Conservation (phyloP, 2,888 invertebrate genomes). For the Enchytraeus crypticus region DNA sequence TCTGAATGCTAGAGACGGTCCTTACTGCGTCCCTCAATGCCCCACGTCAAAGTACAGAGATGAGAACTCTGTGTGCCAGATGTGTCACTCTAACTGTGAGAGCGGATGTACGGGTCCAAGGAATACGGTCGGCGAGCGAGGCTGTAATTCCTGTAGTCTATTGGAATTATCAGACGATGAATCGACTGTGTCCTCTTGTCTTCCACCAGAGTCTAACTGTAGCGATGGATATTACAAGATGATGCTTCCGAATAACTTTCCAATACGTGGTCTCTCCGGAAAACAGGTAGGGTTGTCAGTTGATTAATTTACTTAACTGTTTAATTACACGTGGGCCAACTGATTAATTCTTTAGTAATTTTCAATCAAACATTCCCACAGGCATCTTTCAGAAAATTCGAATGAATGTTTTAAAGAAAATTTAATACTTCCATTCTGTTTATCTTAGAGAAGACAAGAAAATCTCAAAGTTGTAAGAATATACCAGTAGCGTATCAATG, state of each 20-base stretch:
- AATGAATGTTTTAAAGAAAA: too few species aligned
- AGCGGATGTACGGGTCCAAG: slow-evolving; percentile 56
- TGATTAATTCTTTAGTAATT: too few species aligned
- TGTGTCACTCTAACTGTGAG: slow-evolving; percentile 76
- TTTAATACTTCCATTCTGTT: too few species aligned
- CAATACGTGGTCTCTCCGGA: not conserved
- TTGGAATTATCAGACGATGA: slow-evolving; percentile 23
- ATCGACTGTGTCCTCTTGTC: slow-evolving; percentile 1
- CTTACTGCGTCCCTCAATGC: slow-evolving; percentile 14
- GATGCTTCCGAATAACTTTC: not conserved
- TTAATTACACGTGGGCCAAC: too few species aligned
- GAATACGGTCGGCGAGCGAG: slow-evolving; percentile 70
- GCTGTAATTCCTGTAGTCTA: slow-evolving; percentile 73
- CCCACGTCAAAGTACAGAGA: slow-evolving; percentile 61
- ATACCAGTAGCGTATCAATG: too few species aligned
- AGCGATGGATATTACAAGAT: slow-evolving; percentile 5
- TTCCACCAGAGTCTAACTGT: slow-evolving; percentile 7
- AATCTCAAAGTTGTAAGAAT: too few species aligned
- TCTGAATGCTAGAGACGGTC: slow-evolving; percentile 14
- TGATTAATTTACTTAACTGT: too few species aligned
- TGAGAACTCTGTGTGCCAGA: slow-evolving; percentile 61
- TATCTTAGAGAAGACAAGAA: too few species aligned
- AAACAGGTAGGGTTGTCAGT: not conserved
- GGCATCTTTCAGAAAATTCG: too few species aligned
- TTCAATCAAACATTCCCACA: too few species aligned